Evolutionary conservation across 1,140 invertebrate species (phyloP).

Genomic region (Eriocheir sinensis): DNA sequence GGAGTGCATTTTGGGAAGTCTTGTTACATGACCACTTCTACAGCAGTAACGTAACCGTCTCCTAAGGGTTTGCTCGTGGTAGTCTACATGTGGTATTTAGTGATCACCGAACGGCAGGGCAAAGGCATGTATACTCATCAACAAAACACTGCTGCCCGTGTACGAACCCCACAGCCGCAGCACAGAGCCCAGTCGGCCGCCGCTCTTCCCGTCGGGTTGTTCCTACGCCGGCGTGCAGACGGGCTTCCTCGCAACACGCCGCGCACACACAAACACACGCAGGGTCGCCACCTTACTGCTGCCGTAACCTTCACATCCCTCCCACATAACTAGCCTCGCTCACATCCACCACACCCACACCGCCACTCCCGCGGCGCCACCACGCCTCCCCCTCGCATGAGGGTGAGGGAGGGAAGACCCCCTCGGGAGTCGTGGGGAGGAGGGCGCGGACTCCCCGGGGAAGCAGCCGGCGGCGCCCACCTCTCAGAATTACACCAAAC

Average conservation of each 20-base stretch:
- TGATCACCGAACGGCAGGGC: not conserved
- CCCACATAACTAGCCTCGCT: conserved; percentile 48
- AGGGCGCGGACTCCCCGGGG: conserved; percentile 44
- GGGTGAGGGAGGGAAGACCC: conserved; percentile 40
- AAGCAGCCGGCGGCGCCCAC: not conserved
- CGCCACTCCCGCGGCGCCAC: conserved; percentile 35
- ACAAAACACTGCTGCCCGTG: not conserved
- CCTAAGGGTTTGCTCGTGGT: too few relatives aligned
- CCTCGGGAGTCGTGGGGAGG: conserved; percentile 42
- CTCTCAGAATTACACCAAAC: conserved; percentile 48
- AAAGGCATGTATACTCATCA: not conserved
- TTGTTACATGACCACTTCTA: too few relatives aligned
- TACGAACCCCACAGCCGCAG: not conserved
- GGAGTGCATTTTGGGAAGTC: too few relatives aligned
- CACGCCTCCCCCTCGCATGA: conserved; percentile 49
- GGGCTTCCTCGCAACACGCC: not conserved
- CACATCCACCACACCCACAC: not conserved
- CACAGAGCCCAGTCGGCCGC: too few relatives aligned
- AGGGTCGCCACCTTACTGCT: conserved; percentile 3
- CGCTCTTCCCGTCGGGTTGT: not conserved
- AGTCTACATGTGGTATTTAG: not conserved
- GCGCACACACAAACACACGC: not conserved
- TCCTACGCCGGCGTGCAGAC: not conserved
- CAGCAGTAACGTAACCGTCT: too few relatives aligned
- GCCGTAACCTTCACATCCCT: conserved; percentile 27